Conservation (phyloP, 1,140 invertebrate genomes). For the Aradophagus sp. region DNA sequence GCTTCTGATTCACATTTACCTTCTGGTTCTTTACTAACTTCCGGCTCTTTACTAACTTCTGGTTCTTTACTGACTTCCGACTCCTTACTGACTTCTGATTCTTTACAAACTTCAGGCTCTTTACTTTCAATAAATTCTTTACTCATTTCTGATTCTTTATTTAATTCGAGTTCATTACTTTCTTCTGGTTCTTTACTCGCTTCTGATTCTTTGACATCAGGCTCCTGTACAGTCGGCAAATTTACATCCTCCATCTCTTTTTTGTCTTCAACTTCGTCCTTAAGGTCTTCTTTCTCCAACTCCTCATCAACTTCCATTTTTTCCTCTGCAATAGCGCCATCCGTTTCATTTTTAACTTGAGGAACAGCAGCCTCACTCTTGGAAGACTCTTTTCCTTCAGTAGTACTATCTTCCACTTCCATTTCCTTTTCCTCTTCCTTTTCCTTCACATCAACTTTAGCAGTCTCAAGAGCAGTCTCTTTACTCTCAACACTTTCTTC, state of each 20-base stretch:
- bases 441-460: constrained; percentile 1
- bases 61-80: constrained; percentile 1
- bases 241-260: constrained; percentile 9
- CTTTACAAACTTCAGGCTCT: background rate
- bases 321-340: constrained; percentile 12
- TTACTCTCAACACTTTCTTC: background rate
- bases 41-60: constrained; percentile 9
- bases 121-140: background rate
- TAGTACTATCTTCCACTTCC: constrained; percentile 17
- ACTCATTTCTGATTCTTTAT: background rate
- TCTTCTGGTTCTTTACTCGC: constrained; percentile 9
- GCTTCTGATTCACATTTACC: too few relatives aligned
- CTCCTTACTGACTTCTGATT: background rate
- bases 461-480: background rate
- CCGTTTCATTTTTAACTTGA: constrained; percentile 21
- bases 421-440: constrained; percentile 12
- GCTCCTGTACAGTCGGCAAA: constrained; percentile 1
- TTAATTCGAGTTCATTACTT: constrained; percentile 1
- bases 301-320: constrained; percentile 22
- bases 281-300: background rate
- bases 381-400: constrained; percentile 12
- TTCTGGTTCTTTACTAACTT: constrained; percentile 1
- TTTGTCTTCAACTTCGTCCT: constrained; percentile 15
- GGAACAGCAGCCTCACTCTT: background rate
- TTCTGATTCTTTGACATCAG: background rate